Evolutionary conservation across 1,140 invertebrate species (phyloP).

Genomic region (Drosophila athabasca): DNA sequence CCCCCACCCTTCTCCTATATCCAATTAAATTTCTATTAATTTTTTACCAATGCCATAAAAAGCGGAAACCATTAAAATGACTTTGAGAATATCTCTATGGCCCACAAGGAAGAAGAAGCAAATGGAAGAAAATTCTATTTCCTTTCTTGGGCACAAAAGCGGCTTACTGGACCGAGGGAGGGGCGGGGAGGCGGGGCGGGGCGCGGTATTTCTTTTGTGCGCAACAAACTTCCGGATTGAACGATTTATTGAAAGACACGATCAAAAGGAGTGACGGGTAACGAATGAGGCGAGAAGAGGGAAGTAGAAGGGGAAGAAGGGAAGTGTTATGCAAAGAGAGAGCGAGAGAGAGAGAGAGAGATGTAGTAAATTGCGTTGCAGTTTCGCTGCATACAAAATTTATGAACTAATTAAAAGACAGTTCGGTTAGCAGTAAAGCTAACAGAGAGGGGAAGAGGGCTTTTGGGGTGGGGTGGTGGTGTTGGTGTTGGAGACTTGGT

Average conservation of each 20-base stretch:
- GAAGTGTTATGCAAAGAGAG: slow-evolving; percentile 22
- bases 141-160: slow-evolving; percentile 75
- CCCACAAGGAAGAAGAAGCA: slow-evolving; percentile 20
- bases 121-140: slow-evolving; percentile 62
- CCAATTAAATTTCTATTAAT: slow-evolving; percentile 79
- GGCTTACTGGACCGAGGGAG: slow-evolving; percentile 61
- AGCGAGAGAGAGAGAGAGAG: background rate
- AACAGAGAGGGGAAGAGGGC: slow-evolving; percentile 9
- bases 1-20: slow-evolving; percentile 27
- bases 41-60: slow-evolving; percentile 67
- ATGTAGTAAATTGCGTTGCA: slow-evolving; percentile 44
- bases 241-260: slow-evolving; percentile 39
- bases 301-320: slow-evolving; percentile 32
- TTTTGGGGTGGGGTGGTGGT: background rate
- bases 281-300: background rate
- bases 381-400: slow-evolving; percentile 47
- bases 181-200: slow-evolving; percentile 1
- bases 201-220: slow-evolving; percentile 47
- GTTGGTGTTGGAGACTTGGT: slow-evolving; percentile 12
- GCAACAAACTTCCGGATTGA: slow-evolving; percentile 71
- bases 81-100: slow-evolving; percentile 48
- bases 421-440: slow-evolving; percentile 34
- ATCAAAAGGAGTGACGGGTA: slow-evolving; percentile 1
- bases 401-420: slow-evolving; percentile 67
- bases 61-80: slow-evolving; percentile 79